phyloP scores from a whole-genome alignment of 2,113 vertebrate species.

The Solea senegalensis region DNA sequence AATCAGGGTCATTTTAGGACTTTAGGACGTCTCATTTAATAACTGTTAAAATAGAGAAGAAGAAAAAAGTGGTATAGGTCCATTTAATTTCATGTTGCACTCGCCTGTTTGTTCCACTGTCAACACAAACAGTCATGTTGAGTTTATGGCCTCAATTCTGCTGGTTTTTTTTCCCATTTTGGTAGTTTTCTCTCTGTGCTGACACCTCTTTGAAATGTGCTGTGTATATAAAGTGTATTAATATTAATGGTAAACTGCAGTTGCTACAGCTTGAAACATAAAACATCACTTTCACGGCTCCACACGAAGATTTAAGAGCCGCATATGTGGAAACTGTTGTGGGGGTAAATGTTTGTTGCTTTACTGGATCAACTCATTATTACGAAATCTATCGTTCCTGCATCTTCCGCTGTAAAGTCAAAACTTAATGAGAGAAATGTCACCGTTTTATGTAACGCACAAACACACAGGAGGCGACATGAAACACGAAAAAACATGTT shows the following conservation, averaged over 20 bases:
- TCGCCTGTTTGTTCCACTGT: background rate
- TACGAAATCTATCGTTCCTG: background rate
- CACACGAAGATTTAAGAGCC: background rate
- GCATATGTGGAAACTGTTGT: background rate
- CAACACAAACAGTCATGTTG: background rate
- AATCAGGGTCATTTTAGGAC: no score
- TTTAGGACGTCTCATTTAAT: no score
- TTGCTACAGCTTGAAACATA: conserved; percentile 17
- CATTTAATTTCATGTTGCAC: background rate
- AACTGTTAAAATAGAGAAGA: no score
- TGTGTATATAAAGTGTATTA: conserved; percentile 2
- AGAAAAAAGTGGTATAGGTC: no score
- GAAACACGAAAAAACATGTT: no score
- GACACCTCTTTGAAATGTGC: conserved; percentile 29
- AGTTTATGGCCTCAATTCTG: background rate
- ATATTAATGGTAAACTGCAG: conserved; percentile 36
- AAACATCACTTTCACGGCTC: conserved; percentile 8
- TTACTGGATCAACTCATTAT: background rate
- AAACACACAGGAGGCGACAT: background rate
- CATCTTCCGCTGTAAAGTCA: no score
- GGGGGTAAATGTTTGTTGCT: conserved; percentile 4
- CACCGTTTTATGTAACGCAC: background rate
- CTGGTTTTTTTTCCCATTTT: background rate
- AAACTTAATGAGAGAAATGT: background rate
- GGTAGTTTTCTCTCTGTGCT: background rate